Conservation (phyloP, 1,140 invertebrate genomes). For the Monomorium pharaonis region DNA sequence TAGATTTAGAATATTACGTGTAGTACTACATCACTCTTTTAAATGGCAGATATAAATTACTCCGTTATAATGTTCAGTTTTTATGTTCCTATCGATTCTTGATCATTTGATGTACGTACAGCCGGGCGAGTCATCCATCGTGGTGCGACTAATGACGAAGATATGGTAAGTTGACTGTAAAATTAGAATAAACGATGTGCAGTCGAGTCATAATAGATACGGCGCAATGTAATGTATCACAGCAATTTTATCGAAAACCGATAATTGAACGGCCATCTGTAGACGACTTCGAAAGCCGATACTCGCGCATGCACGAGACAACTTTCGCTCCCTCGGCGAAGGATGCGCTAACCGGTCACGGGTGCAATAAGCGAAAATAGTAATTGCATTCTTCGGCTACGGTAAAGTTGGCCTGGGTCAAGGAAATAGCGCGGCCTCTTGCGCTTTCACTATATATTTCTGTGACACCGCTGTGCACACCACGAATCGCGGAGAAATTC, state of each 20-base stretch:
- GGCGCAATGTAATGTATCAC: conserved; percentile 51
- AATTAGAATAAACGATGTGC: conserved; percentile 56
- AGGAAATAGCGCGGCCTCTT: not conserved
- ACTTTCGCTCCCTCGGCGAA: conserved; percentile 35
- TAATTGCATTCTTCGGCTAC: conserved; percentile 36
- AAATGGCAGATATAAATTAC: not conserved
- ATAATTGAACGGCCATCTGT: conserved; percentile 56
- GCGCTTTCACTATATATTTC: not conserved
- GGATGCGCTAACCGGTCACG: conserved; percentile 36
- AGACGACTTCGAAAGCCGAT: conserved; percentile 51
- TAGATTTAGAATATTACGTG: not conserved
- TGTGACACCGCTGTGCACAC: not conserved
- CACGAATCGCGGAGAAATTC: conserved; percentile 13
- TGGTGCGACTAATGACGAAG: conserved; percentile 23
- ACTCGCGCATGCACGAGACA: conserved; percentile 45
- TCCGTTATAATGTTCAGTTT: not conserved
- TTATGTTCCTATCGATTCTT: not conserved
- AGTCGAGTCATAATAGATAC: conserved; percentile 57
- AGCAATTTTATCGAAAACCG: conserved; percentile 56
- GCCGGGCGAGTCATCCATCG: conserved; percentile 21
- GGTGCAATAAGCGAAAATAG: conserved; percentile 48
- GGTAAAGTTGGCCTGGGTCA: not conserved
- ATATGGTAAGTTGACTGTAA: conserved; percentile 49
- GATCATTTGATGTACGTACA: not conserved
- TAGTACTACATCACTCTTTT: not conserved